These are phyloP conservation scores for Rhinopomastus cyanomelas DNA, from an alignment of 2,113 vertebrate species.

Conservation along the genomic window DNA sequence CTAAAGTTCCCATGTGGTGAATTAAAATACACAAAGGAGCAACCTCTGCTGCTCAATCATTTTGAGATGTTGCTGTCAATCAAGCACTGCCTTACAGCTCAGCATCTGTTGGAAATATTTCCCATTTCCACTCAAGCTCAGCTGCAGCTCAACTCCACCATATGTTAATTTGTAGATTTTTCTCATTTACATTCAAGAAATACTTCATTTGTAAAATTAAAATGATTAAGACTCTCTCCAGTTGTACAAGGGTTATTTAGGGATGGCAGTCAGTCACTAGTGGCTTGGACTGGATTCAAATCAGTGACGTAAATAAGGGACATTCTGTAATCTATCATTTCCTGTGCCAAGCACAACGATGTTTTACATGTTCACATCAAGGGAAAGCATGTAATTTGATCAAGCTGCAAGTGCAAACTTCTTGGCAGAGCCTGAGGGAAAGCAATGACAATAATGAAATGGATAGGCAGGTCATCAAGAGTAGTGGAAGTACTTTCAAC, in stretches of 20 bases:
- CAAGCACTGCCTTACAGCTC: not conserved
- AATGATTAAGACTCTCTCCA: not conserved
- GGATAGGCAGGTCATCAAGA: slow-evolving; percentile 28
- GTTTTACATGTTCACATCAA: slow-evolving; percentile 48
- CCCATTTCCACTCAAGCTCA: not conserved
- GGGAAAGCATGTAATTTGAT: slow-evolving; percentile 55
- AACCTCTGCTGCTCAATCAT: not conserved
- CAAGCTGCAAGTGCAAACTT: slow-evolving; percentile 35
- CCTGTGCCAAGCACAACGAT: not conserved
- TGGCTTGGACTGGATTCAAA: slow-evolving; percentile 15
- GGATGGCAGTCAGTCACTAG: slow-evolving; percentile 15
- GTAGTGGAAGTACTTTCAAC: not conserved
- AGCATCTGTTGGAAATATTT: slow-evolving; percentile 21
- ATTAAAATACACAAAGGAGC: slow-evolving; percentile 4
- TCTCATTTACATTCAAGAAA: not conserved
- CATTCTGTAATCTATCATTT: slow-evolving; percentile 1
- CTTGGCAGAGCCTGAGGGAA: slow-evolving; percentile 34
- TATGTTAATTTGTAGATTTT: not conserved
- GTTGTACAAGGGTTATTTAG: slow-evolving; percentile 11
- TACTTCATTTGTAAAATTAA: not conserved
- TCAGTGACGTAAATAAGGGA: slow-evolving; percentile 5
- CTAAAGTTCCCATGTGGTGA: not conserved
- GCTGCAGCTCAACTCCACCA: not conserved
- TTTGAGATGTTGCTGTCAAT: slow-evolving; percentile 6
- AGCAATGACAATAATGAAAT: slow-evolving; percentile 11